phyloP scores from a whole-genome alignment of 2,888 invertebrate species.

The Drosophila aldrichi region DNA sequence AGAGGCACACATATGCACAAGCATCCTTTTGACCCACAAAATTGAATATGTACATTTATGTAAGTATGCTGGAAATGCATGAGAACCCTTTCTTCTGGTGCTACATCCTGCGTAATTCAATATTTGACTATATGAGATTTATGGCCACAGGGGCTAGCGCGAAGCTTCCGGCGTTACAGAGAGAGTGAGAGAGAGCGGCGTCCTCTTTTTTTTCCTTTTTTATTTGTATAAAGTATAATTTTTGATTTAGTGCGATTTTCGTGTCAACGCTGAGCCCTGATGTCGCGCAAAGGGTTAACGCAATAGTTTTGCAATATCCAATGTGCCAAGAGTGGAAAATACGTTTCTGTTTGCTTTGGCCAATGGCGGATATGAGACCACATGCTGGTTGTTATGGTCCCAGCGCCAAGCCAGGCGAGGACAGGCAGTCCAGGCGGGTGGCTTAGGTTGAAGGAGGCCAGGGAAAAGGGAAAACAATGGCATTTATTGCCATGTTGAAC shows the following conservation, averaged over 20 bases:
- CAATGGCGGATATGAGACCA: constrained; percentile 75
- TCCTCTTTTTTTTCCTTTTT: constrained; percentile 29
- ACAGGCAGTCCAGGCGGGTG: constrained; percentile 20
- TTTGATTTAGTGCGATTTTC: constrained; percentile 82
- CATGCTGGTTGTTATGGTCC: constrained; percentile 81
- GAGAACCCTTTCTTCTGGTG: constrained; percentile 56
- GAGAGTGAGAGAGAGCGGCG: constrained; percentile 6
- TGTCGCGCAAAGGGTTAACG: constrained; percentile 61
- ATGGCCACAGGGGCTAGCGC: constrained; percentile 72
- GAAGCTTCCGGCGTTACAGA: constrained; percentile 57
- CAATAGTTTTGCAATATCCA: constrained; percentile 79
- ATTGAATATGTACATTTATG: constrained; percentile 50
- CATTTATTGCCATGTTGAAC: constrained; percentile 24
- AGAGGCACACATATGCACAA: constrained; percentile 42
- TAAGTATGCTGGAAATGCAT: constrained; percentile 37
- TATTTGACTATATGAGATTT: constrained; percentile 82
- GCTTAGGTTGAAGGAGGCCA: constrained; percentile 10
- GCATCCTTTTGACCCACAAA: constrained; percentile 77
- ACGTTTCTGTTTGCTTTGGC: constrained; percentile 64
- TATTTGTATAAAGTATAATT: constrained; percentile 82
- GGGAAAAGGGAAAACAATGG: constrained; percentile 20
- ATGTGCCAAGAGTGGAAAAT: constrained; percentile 47
- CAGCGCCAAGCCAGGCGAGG: background rate
- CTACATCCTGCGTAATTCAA: constrained; percentile 80
- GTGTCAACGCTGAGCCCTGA: constrained; percentile 65